Base-by-base conservation (phyloP, 92 coral and sea anemone species). In the Muricea muricata region DNA sequence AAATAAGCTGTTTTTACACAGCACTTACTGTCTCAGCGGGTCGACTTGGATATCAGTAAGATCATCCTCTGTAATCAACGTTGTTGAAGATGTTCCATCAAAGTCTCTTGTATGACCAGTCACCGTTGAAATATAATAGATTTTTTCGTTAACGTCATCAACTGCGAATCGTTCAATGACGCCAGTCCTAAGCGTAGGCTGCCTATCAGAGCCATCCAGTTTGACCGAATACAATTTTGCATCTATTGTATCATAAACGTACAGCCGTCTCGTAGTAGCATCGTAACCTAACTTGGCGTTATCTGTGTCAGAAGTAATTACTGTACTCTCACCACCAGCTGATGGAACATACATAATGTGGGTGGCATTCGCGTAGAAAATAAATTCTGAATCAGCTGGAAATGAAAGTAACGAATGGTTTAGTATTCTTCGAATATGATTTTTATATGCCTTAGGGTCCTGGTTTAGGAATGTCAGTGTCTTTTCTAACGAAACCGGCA, bases 1-100 rank as follows among this genome's bases (percentile, higher is more conserved):
- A n/a, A n/a, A n/a, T n/a, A n/a, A n/a, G n/a, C n/a, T n/a, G n/a
- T n/a, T n/a, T n/a, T n/a, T n/a, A n/a, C n/a, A 39, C 18, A 14
- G 39, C 21, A 78, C 83, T 78, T 55, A 78, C 83, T 78, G 30
- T 0, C 14, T 78, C 33, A 56, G 7, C 13, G 83, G 21, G 57
- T 78, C 83, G 15, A 78, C 71, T 17, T 78, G 50, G 26, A 78
- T 78, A 23, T 78, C 83, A 6, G 83, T 52, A 45, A 78, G 55
- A 39, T 78, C 83, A 23, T 18, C 50, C 12, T 56, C 0, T 20
- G n/a, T 10, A 12, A 78, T 70, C 71, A 78, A 33, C 2, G 30
- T 11, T 32, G 8, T 23, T 7, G 11, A 7, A 12, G 11, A n/a
- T 57, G 71, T 28, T 42, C 83, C 83, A 58, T 58, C 54, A 58